Conservation (phyloP, 2,113 vertebrate species). For the Zosterops lateralis region DNA sequence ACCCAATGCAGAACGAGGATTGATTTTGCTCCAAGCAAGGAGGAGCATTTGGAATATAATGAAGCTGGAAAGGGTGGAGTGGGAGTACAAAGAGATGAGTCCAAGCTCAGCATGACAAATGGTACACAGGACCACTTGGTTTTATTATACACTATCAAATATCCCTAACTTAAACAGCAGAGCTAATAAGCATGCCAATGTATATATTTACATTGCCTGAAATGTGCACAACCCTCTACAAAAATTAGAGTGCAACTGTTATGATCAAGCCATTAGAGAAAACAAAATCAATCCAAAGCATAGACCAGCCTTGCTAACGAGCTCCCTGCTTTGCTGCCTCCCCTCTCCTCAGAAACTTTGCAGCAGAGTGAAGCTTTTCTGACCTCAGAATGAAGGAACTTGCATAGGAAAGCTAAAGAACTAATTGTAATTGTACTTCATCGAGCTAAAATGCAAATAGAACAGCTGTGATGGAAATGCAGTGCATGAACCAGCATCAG, state of each 20-base stretch:
- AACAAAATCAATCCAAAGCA: constrained; percentile 49
- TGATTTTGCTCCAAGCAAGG: constrained; percentile 64
- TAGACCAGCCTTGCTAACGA: constrained; percentile 7
- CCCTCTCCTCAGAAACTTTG: neutral
- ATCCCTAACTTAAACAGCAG: constrained; percentile 58
- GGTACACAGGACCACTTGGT: constrained; percentile 58
- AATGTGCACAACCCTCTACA: constrained; percentile 53
- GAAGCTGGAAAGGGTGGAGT: constrained; percentile 63
- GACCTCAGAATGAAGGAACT: neutral
- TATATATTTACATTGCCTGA: constrained; percentile 68
- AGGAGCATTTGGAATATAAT: constrained; percentile 65
- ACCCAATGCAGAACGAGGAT: constrained; percentile 22
- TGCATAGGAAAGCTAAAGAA: neutral
- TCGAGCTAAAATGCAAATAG: neutral
- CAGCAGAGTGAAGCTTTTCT: neutral
- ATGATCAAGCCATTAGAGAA: constrained; percentile 58
- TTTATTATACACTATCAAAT: constrained; percentile 67
- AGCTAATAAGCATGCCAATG: constrained; percentile 64
- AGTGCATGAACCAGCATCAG: neutral
- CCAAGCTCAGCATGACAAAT: constrained; percentile 68
- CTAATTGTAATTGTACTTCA: neutral
- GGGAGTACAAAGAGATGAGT: constrained; percentile 69
- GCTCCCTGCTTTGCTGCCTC: constrained; percentile 11
- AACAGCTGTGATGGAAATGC: neutral
- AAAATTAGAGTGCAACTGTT: constrained; percentile 64